Evolutionary conservation across 2,113 vertebrate species (phyloP).

Genomic region (Urocynchramus pylzowi): DNA sequence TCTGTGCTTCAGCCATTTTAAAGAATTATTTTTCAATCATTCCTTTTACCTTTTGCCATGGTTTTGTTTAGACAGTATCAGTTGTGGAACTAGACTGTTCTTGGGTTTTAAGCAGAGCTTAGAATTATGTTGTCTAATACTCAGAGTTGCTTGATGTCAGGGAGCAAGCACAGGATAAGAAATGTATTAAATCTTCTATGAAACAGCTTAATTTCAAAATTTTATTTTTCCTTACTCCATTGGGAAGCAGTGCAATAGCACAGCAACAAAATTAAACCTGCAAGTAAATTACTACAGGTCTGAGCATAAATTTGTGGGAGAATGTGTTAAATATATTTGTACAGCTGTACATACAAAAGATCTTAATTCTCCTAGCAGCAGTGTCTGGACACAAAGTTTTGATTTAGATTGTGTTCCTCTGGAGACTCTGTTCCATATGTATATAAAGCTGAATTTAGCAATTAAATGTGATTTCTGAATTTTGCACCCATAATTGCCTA

Average conservation of each 20-base stretch:
- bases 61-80: background rate
- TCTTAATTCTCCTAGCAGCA: background rate
- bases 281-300: background rate
- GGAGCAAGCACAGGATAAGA: background rate
- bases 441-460: background rate
- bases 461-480: background rate
- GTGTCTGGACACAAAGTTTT: background rate
- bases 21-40: background rate
- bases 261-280: background rate
- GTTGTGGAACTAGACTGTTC: background rate
- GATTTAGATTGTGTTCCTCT: background rate
- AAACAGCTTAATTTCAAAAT: background rate
- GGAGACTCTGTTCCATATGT: background rate
- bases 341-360: background rate
- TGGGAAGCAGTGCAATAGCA: background rate
- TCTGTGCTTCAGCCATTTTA: background rate
- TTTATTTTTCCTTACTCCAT: background rate
- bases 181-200: background rate
- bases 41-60: background rate
- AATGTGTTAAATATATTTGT: background rate
- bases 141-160: background rate
- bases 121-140: background rate
- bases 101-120: background rate
- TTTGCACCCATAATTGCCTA: background rate
- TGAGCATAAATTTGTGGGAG: background rate